Percentiles rank a stretch among this genome's conserved stretches.
These are phyloP conservation scores for Benthosema pterotum DNA, from an alignment of 2,797 vertebrate species.

Conservation along the genomic window DNA sequence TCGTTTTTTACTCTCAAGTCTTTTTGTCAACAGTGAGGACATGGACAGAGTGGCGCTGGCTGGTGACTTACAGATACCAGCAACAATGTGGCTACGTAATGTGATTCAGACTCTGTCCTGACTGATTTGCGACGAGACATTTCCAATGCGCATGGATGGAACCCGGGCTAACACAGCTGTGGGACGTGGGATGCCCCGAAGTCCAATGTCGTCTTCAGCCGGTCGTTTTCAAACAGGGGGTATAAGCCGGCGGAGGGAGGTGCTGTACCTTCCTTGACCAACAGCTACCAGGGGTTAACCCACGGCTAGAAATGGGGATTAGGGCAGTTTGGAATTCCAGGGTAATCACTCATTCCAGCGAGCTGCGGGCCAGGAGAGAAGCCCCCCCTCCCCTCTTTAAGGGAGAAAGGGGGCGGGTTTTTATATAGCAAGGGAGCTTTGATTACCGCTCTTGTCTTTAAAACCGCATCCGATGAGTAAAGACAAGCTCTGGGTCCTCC, in stretches of 20 bases:
- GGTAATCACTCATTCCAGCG: conserved; percentile 76
- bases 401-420: conserved; percentile 65
- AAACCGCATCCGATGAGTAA: conserved; percentile 86
- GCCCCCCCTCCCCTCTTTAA: conserved; percentile 62
- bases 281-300: conserved; percentile 61
- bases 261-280: conserved; percentile 39
- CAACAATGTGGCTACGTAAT: too few relatives aligned
- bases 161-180: too few relatives aligned
- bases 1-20: too few relatives aligned
- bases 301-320: conserved; percentile 79
- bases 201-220: conserved; percentile 31
- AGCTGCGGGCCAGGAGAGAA: conserved; percentile 66
- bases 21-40: too few relatives aligned
- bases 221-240: conserved; percentile 22
- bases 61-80: too few relatives aligned
- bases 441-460: conserved; percentile 78
- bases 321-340: conserved; percentile 75
- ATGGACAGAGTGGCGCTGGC: too few relatives aligned
- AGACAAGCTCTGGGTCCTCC: conserved; percentile 69
- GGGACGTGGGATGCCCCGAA: conserved; percentile 9
- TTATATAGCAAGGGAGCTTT: conserved; percentile 78
- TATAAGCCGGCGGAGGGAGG: conserved; percentile 33
- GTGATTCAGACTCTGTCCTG: too few relatives aligned
- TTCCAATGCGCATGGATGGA: too few relatives aligned
- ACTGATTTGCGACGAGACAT: too few relatives aligned